Conservation (phyloP, 1,140 invertebrate genomes). For the Saxidomus purpurata region DNA sequence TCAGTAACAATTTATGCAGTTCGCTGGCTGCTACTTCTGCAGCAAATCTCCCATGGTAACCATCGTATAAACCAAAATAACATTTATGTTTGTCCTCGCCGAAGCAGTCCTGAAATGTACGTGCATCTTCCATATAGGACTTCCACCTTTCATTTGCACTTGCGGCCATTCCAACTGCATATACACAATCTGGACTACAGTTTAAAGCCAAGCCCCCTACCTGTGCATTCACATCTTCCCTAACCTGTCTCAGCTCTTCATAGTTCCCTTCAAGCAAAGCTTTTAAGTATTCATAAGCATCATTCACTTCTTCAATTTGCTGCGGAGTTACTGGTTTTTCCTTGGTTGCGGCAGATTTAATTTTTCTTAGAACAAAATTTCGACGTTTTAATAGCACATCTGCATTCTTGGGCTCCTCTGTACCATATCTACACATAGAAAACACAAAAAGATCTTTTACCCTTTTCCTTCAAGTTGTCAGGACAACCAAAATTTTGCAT, state of each 20-base stretch:
- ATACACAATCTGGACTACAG: conserved; percentile 80
- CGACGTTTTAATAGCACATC: conserved; percentile 76
- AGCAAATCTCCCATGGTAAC: conserved; percentile 84
- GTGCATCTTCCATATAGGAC: conserved; percentile 83
- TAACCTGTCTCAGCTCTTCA: conserved; percentile 68
- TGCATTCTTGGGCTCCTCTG: conserved; percentile 61
- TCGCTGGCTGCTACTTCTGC: conserved; percentile 82
- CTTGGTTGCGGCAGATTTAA: conserved; percentile 68
- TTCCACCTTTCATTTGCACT: conserved; percentile 83
- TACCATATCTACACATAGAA: conserved; percentile 27
- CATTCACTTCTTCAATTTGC: conserved; percentile 80
- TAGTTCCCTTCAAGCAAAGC: conserved; percentile 78
- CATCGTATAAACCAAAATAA: conserved; percentile 84
- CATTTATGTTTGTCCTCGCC: conserved; percentile 84
- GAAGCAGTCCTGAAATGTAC: conserved; percentile 84
- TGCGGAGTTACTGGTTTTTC: conserved; percentile 74
- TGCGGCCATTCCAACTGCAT: conserved; percentile 82
- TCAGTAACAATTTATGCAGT: conserved; percentile 82
- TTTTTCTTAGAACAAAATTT: conserved; percentile 74
- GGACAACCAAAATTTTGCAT: too few relatives aligned
- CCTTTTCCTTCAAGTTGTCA: too few relatives aligned
- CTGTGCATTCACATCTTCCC: conserved; percentile 73
- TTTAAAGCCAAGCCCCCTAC: conserved; percentile 77
- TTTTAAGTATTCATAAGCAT: conserved; percentile 84
- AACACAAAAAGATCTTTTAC: too few relatives aligned